Percentiles rank a stretch among this genome's conserved stretches.
phyloP scores from a whole-genome alignment of 1,140 invertebrate genomes.

The Nasonia giraulti region DNA sequence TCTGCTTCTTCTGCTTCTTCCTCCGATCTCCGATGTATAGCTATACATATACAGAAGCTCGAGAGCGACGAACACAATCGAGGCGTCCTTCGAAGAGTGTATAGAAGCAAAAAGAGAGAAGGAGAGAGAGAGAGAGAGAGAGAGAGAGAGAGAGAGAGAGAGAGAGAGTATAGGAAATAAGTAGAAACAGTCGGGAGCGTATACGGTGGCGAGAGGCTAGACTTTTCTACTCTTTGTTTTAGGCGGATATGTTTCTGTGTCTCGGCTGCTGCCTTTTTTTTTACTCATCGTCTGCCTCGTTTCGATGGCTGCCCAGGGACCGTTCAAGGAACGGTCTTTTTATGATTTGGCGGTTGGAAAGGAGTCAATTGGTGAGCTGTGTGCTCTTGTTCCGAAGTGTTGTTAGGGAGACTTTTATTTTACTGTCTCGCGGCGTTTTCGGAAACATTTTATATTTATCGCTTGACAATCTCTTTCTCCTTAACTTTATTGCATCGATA shows the following conservation, averaged over 20 bases:
- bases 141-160: too few species aligned
- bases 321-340: slow-evolving; percentile 22
- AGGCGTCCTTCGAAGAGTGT: neutral
- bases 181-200: neutral
- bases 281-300: neutral
- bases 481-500: too few species aligned
- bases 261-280: slow-evolving; percentile 13
- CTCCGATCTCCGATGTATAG: neutral
- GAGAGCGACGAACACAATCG: neutral
- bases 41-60: neutral
- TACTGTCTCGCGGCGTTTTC: neutral
- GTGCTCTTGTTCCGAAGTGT: neutral
- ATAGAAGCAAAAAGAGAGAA: neutral
- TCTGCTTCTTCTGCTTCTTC: neutral
- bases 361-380: neutral
- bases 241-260: slow-evolving; percentile 31
- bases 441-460: neutral
- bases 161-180: neutral
- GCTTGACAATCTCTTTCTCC: neutral
- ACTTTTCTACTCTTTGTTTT: slow-evolving; percentile 42
- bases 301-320: slow-evolving; percentile 18
- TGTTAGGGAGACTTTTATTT: neutral
- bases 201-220: slow-evolving; percentile 18
- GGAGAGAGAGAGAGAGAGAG: neutral
- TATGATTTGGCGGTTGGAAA: slow-evolving; percentile 14